A percentile compares a stretch with the other conserved stretches of the same genome.
Evolutionary conservation across 92 coral and sea anemone genomes (phyloP).

Genomic region (Porites evermanni): DNA sequence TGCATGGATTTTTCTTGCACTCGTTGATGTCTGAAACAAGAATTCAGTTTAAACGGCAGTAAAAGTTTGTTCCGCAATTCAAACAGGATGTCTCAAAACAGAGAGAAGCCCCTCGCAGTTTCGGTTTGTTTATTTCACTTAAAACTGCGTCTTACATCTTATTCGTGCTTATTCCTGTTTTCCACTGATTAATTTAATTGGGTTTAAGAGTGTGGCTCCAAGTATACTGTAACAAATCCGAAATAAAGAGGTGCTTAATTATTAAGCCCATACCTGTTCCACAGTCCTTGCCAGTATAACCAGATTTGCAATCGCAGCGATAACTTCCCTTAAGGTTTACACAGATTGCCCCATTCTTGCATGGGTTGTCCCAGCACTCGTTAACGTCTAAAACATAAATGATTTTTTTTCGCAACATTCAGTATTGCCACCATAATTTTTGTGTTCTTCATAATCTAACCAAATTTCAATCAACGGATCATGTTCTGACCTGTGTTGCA

Average conservation of each 20-base stretch:
- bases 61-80: background rate
- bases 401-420: no score
- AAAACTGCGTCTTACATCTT: no score
- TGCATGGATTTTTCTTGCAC: background rate
- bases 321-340: slow-evolving; percentile 62
- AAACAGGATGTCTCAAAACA: no score
- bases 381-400: slow-evolving; percentile 64
- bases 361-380: slow-evolving; percentile 71
- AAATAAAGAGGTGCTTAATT: no score
- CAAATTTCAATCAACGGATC: background rate
- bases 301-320: slow-evolving; percentile 66
- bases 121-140: background rate
- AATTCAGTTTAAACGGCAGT: background rate
- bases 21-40: background rate
- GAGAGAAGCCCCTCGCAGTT: no score
- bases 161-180: no score
- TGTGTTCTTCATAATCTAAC: background rate
- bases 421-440: no score
- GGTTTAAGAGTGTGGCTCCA: no score
- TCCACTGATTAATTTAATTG: no score
- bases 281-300: slow-evolving; percentile 47
- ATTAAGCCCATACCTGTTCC: no score
- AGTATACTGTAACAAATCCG: no score
- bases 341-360: slow-evolving; percentile 73
- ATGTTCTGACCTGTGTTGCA: slow-evolving; percentile 2